These are phyloP conservation scores for Pachyseris speciosa DNA, from an alignment of 64 coral and sea anemone genomes.

Conservation along the genomic window DNA sequence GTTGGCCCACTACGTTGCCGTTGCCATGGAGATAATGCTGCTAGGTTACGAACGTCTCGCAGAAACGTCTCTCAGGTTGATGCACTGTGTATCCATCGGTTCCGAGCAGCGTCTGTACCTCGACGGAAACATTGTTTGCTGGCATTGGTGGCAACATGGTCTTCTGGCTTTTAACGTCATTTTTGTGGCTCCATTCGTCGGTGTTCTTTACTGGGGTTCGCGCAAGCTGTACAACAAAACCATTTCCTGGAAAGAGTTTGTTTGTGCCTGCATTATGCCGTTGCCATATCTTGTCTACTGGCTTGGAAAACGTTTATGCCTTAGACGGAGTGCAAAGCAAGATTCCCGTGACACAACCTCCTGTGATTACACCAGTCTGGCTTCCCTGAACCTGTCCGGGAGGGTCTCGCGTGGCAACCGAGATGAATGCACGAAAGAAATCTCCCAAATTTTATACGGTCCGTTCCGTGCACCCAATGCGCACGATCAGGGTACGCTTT, in stretches of 20 bases:
- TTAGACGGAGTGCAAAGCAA: background rate
- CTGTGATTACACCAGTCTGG: background rate
- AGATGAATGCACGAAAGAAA: background rate
- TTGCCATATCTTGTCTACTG: conserved; percentile 70
- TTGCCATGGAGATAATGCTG: conserved; percentile 61
- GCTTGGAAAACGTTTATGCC: background rate
- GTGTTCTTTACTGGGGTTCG: conserved; percentile 57
- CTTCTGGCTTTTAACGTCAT: conserved; percentile 51
- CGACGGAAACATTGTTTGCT: conserved; percentile 72
- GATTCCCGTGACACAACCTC: background rate
- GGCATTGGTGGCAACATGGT: conserved; percentile 86
- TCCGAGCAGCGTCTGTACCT: conserved; percentile 34
- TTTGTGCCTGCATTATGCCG: conserved; percentile 58
- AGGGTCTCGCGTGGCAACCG: background rate
- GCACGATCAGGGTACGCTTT: no score
- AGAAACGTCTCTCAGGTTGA: conserved; percentile 56
- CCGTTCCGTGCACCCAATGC: conserved; percentile 41
- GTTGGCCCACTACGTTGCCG: conserved; percentile 57
- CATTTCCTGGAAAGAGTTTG: conserved; percentile 41
- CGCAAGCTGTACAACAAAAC: background rate
- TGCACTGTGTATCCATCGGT: conserved; percentile 49
- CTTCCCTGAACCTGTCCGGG: no score
- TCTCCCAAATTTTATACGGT: conserved; percentile 51
- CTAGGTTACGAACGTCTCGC: no score
- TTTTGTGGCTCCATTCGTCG: conserved; percentile 74